Evolutionary conservation across 2,888 invertebrate species (phyloP).

Genomic region (Endotricha flammealis): DNA sequence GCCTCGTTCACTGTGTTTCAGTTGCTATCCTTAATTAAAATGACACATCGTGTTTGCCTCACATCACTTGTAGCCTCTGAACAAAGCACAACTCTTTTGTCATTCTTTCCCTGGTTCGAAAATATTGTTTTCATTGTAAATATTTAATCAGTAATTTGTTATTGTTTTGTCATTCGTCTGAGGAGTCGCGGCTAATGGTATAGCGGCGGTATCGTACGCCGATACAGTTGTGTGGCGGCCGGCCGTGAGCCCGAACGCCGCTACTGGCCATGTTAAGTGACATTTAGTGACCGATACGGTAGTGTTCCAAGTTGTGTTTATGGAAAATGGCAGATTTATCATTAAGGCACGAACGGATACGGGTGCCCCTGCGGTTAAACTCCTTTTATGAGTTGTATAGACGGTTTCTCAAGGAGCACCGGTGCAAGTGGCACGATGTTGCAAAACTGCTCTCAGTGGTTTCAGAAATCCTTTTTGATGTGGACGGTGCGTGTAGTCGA

Average conservation of each 20-base stretch:
- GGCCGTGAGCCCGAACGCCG: slow-evolving; percentile 59
- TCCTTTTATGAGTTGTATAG: slow-evolving; percentile 69
- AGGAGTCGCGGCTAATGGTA: slow-evolving; percentile 27
- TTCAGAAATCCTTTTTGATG: slow-evolving; percentile 68
- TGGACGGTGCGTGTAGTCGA: slow-evolving; percentile 61
- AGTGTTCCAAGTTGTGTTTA: slow-evolving; percentile 33
- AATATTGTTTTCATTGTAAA: slow-evolving; percentile 14
- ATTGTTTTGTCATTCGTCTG: slow-evolving; percentile 19
- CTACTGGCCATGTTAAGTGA: slow-evolving; percentile 25
- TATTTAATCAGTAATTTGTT: slow-evolving; percentile 14
- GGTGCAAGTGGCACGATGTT: slow-evolving; percentile 72
- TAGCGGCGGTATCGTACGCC: slow-evolving; percentile 34
- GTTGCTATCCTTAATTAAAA: slow-evolving; percentile 59
- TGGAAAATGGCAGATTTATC: slow-evolving; percentile 57
- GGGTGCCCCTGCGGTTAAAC: slow-evolving; percentile 48
- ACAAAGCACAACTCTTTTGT: slow-evolving; percentile 25
- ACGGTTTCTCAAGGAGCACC: slow-evolving; percentile 68
- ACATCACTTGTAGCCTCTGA: slow-evolving; percentile 44
- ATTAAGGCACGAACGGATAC: slow-evolving; percentile 47
- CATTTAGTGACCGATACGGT: slow-evolving; percentile 6
- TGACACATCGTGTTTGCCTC: slow-evolving; percentile 40
- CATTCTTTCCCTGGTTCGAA: slow-evolving; percentile 12
- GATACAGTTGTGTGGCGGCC: slow-evolving; percentile 58
- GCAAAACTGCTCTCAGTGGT: slow-evolving; percentile 62
- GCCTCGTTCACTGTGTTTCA: slow-evolving; percentile 50